Conservation (phyloP, 2,888 invertebrate genomes). For the Lacanobia oleracea region DNA sequence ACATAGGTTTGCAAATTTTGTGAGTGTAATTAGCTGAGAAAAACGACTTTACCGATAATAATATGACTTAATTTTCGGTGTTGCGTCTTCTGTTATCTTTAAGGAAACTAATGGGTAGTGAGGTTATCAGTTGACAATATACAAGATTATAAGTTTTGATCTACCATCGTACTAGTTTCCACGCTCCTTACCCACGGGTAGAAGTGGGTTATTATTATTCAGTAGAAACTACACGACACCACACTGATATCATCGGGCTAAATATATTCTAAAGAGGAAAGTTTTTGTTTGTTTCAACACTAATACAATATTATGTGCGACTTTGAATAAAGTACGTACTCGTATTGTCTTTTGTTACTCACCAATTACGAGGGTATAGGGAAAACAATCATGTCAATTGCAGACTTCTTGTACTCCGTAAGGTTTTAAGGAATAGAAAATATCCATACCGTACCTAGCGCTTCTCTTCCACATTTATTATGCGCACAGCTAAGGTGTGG, state of each 20-base stretch:
- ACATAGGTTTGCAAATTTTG: not conserved
- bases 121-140: slow-evolving; percentile 22
- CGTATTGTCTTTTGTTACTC: not conserved
- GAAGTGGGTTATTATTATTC: slow-evolving; percentile 46
- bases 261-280: slow-evolving; percentile 50
- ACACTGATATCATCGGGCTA: slow-evolving; percentile 52
- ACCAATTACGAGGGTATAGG: not conserved
- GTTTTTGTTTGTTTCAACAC: slow-evolving; percentile 33
- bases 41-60: not conserved
- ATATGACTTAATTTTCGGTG: not conserved
- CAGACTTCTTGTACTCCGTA: not conserved
- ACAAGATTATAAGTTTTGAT: slow-evolving; percentile 1
- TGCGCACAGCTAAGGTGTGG: too few relatives aligned
- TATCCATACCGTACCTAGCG: too few relatives aligned
- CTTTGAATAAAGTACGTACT: not conserved
- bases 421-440: not conserved
- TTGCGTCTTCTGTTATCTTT: not conserved
- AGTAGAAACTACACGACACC: slow-evolving; percentile 36
- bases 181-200: slow-evolving; percentile 31
- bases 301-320: slow-evolving; percentile 30
- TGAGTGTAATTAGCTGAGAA: not conserved
- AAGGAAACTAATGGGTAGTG: not conserved
- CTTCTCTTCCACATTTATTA: too few relatives aligned
- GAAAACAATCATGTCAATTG: not conserved
- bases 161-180: slow-evolving; percentile 17